These are phyloP conservation scores for Conistra vaccinii DNA, from an alignment of 2,888 invertebrate genomes.

Conservation along the genomic window DNA sequence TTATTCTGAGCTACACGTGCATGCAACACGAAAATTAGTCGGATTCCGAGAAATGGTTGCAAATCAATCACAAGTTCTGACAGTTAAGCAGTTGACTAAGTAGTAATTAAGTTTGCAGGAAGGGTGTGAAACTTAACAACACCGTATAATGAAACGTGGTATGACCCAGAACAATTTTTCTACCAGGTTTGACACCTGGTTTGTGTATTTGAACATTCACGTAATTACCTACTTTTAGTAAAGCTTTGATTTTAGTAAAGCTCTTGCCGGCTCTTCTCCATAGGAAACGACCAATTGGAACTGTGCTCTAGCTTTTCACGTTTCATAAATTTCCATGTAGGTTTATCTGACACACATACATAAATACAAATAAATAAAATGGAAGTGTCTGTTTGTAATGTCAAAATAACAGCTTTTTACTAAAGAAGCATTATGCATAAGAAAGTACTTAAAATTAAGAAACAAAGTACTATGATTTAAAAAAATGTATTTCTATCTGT, in stretches of 20 bases:
- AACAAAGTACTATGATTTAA: too few species aligned
- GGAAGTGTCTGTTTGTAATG: too few species aligned
- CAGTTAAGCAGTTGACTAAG: conserved; percentile 6
- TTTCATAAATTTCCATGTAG: background rate
- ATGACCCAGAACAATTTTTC: background rate
- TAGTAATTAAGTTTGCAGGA: background rate
- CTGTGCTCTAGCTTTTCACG: background rate
- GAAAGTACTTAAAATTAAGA: too few species aligned
- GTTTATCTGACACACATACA: too few species aligned
- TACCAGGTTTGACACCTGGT: background rate
- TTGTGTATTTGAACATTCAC: background rate
- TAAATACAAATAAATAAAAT: too few species aligned
- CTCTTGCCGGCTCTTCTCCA: background rate
- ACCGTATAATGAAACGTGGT: background rate
- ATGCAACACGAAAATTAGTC: background rate
- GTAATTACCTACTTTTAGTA: background rate
- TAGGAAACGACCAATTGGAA: background rate
- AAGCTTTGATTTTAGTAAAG: background rate
- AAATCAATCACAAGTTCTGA: conserved; percentile 29
- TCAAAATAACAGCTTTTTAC: too few species aligned
- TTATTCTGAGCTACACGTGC: conserved; percentile 7
- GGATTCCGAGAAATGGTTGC: background rate
- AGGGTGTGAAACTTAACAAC: background rate
- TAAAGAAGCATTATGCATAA: too few species aligned
- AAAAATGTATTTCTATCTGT: too few species aligned